Conservation (phyloP, 2,888 invertebrate genomes). For the Cinara cedri region DNA sequence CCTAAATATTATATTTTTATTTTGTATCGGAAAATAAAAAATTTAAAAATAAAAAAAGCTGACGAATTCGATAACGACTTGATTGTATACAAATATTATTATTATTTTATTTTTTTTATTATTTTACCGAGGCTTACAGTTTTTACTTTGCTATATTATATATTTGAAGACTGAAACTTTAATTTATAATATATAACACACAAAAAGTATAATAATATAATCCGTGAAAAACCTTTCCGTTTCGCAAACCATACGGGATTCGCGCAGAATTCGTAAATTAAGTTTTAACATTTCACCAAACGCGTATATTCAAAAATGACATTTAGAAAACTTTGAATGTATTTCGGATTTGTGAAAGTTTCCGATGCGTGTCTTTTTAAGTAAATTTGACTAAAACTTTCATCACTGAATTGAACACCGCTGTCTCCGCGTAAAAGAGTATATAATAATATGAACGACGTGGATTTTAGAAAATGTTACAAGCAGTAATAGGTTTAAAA, state of each 20-base stretch:
- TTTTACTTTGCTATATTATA: neutral
- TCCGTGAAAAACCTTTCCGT: neutral
- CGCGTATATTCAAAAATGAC: neutral
- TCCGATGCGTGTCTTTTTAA: neutral
- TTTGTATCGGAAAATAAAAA: no score
- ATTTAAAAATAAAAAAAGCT: no score
- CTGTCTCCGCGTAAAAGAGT: no score
- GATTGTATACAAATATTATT: no score
- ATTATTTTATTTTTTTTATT: no score
- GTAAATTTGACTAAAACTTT: slow-evolving; percentile 1
- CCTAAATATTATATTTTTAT: no score
- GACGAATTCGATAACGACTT: no score
- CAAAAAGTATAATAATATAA: neutral
- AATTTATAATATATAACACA: neutral
- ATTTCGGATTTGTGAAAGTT: neutral
- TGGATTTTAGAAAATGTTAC: neutral
- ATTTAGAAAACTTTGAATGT: neutral
- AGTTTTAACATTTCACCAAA: neutral
- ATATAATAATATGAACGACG: neutral
- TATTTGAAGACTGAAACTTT: neutral
- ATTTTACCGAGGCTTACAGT: no score
- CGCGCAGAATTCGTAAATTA: neutral
- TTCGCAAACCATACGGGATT: neutral
- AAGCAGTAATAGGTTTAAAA: neutral
- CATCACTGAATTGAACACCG: neutral